phyloP scores from a whole-genome alignment of 2,113 vertebrate genomes.

The Irena cyanogastra region DNA sequence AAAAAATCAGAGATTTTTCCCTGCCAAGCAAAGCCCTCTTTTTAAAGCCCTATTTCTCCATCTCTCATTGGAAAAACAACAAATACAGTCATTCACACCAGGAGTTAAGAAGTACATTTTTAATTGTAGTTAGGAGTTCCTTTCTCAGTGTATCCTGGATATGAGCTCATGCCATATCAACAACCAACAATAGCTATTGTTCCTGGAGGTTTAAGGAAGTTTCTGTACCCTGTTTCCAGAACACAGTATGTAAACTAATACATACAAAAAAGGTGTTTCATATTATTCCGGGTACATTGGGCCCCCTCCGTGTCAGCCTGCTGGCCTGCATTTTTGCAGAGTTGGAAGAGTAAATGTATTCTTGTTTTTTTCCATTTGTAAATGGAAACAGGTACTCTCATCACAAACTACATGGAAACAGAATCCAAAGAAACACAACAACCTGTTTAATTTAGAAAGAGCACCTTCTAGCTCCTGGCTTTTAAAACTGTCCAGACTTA shows the following conservation, averaged over 20 bases:
- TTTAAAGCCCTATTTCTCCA: constrained; percentile 3
- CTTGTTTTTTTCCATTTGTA: neutral
- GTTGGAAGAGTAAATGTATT: neutral
- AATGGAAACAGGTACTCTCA: neutral
- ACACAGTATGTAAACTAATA: constrained; percentile 66
- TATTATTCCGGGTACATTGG: constrained; percentile 67
- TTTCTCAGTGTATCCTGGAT: constrained; percentile 68
- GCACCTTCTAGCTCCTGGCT: neutral
- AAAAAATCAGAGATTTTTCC: neutral
- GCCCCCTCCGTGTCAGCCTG: neutral
- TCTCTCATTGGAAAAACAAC: constrained; percentile 8
- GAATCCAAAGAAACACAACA: neutral
- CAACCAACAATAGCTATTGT: constrained; percentile 81
- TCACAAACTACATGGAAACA: neutral
- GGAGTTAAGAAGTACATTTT: constrained; percentile 71
- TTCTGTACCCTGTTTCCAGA: constrained; percentile 76
- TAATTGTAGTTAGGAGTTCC: constrained; percentile 65
- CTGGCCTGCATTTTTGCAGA: constrained; percentile 51
- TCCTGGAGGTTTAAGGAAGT: constrained; percentile 73
- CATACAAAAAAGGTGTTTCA: constrained; percentile 63
- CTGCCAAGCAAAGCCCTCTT: neutral
- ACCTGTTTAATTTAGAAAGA: neutral
- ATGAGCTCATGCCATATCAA: constrained; percentile 77
- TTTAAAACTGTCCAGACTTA: neutral
- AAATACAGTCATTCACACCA: constrained; percentile 32